Evolutionary conservation across 2,797 vertebrate genomes (phyloP).

Genomic region (Ctenochaetus hawaiiensis): DNA sequence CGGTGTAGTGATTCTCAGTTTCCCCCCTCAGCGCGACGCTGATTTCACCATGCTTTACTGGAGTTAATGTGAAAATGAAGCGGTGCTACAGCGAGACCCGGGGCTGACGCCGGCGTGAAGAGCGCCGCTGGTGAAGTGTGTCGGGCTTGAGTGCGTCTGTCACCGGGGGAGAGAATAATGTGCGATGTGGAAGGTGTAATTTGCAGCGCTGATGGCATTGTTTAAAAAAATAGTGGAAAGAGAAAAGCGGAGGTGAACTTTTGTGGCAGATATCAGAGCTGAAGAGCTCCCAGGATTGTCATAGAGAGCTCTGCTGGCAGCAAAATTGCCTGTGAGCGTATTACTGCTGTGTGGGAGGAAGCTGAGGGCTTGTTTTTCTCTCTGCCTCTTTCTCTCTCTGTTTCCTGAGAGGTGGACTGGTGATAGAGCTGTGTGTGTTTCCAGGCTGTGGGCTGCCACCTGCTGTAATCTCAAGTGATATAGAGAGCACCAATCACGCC

Average conservation of each 20-base stretch:
- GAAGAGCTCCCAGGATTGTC: conserved; percentile 87
- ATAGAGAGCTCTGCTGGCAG: conserved; percentile 87
- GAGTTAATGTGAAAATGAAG: conserved; percentile 84
- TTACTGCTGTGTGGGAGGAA: conserved; percentile 79
- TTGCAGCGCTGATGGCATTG: conserved; percentile 75
- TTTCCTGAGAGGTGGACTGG: conserved; percentile 70
- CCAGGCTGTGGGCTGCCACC: conserved; percentile 77
- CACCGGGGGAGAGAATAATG: conserved; percentile 69
- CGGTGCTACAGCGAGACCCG: conserved; percentile 69
- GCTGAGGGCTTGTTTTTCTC: conserved; percentile 76
- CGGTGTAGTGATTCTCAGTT: conserved; percentile 63
- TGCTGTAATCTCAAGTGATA: conserved; percentile 82
- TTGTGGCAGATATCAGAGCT: conserved; percentile 82
- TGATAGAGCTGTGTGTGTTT: conserved; percentile 71
- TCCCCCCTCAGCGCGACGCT: conserved; percentile 49
- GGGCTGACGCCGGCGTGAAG: conserved; percentile 72
- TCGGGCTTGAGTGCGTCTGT: conserved; percentile 77
- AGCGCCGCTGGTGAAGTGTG: conserved; percentile 75
- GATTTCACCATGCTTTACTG: conserved; percentile 77
- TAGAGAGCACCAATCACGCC: conserved; percentile 77
- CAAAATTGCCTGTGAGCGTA: conserved; percentile 80
- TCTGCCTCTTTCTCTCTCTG: conserved; percentile 60
- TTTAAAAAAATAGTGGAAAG: conserved; percentile 77
- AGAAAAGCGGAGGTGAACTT: conserved; percentile 81
- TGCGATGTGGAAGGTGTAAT: conserved; percentile 79